Evolutionary conservation across 2,113 vertebrate species (phyloP), one percentile per base, ranked within the genome.

Genomic region (Saccopteryx leptura): DNA sequence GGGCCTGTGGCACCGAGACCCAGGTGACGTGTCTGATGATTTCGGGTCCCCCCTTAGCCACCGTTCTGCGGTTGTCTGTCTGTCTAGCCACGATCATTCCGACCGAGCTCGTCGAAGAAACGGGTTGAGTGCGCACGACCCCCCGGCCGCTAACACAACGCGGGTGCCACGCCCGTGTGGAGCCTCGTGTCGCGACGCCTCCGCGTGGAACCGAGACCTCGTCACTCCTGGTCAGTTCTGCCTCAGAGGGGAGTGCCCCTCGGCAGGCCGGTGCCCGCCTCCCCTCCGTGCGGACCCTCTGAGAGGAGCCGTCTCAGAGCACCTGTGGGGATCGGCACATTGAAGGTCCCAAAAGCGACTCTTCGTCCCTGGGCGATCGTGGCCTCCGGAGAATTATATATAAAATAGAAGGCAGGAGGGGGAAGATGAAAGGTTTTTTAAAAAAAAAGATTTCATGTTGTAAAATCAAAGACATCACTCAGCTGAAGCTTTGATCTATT

Each of bases 401-500:
- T 63, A 26, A 90, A 92, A 71, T 31, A 85, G 61, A 95, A 83
- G 39, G 66, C 17, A 81, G 74, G 48, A 65, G 61, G 63, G 39
- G 31, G 15, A 94, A 81, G 91, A 39, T 39, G 79, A 56, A 58
- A 72, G 75, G 48, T 95, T 89, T 85, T 52, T 4, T 39, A 3
- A 39, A 39, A 50, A 50, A 90, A 83, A 33, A 21, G 69, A 86
- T 88, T 78, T 46, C 81, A 3, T 69, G 4, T 11, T 93, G 56
- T 60, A 81, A 93, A 95, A 39, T 26, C 65, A 68, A 33, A 90
- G 46, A 56, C 74, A 54, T 31, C 46, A 33, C 52, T 88, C 15
- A 7, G 13, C 66, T 94, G 72, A 88, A 88, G 80, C 90, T 93
- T 65, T 88, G 65, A 58, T 83, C 48, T 92, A 58, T 71, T 58